Evolutionary conservation across 2,888 invertebrate genomes (phyloP), one percentile per base, ranked within the genome.

Genomic region (Strigamia maritima): DNA sequence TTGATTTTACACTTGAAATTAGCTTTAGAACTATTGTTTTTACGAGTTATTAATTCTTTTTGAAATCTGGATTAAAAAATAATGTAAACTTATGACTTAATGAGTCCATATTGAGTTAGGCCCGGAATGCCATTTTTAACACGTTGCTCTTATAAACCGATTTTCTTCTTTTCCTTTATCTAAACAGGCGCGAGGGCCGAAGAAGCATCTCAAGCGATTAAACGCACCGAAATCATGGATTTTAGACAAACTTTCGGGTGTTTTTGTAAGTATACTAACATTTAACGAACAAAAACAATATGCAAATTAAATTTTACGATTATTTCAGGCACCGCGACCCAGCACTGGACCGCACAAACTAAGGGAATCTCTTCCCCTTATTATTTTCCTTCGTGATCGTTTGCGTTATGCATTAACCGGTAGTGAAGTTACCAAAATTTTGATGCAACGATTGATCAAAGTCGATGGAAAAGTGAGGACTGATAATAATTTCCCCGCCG

Each of bases 191-290:
- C 94, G 98, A 88, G 99, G 99, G 88, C 98, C 97, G 75, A 98
- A 97, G 89, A 98, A 98, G 90, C 98, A 98, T 89, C 90, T 99
- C 90, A 99, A 99, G 92, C 97, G 99, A 88, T 90, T 99, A 85
- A 93, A 94, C 87, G 99, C 99, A 81, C 99, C 99, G 14, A 98
- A 97, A 89, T 95, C 98, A 93, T 99, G 99, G 99, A 98, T 99
- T 98, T 92, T 99, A 91, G 98, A 98, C 90, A 99, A 99, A 89
- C 89, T 98, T 84, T 96, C 97, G 82, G 98, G 98, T 86, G 96
- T 95, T 80, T 98, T 95, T 75, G 76, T 75, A 75, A 75, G 76
- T 75, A 16, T 35, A 14, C 1, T 14, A 6, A 1, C 44, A n/a
- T 1, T 16, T 10, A 2, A 4, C 44, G n/a, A 44, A 4, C 0